Base-by-base conservation (phyloP, 2,113 vertebrate genomes). In the Aphyosemion australe region DNA sequence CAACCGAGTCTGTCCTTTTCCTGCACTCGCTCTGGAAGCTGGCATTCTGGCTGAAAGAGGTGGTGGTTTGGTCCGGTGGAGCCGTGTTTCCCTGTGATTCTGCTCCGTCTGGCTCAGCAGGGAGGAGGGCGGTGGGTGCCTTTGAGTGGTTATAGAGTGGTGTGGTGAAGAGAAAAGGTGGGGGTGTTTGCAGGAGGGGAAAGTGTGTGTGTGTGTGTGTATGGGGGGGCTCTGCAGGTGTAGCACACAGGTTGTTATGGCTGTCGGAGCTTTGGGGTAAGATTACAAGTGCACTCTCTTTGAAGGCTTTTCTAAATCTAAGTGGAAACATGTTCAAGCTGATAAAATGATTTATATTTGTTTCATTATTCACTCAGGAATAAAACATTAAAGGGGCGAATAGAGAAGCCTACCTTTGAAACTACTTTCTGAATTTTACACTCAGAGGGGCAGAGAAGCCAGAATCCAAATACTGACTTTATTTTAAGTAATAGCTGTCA, bases 11-110 rank as follows among this genome's bases (percentile, higher is more conserved):
- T 76, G 78, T 88, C 87, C 83, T 85, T 61, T 76, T 76, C 86
- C 78, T 88, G 76, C 83, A 69, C 83, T 80, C 70, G 19, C 70
- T 70, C 74, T 72, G 65, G 61, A 67, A 82, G 73, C 83, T 87
- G 87, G 76, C 85, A 74, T 84, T 87, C 84, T 80, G 79, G 71
- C 77, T 75, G 58, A 65, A 80, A 83, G 66, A 85, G 78, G 74
- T 75, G 50, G 74, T 78, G 72, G 66, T 86, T 87, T 85, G 79
- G 82, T 66, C 72, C 72, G 76, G 83, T 74, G 65, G 80, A 63
- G 57, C 76, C 78, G 66, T 74, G 59, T 84, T 83, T 82, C 72
- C 61, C 67, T 72, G 50, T 61, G 56, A 87, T 69, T 74, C 69
- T 48, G 47, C 71, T 72, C 65, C 78, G 56, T 82, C 76, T 65